Evolutionary conservation across 2,797 vertebrate genomes (phyloP).

Genomic region (Distichodus sexfasciatus): DNA sequence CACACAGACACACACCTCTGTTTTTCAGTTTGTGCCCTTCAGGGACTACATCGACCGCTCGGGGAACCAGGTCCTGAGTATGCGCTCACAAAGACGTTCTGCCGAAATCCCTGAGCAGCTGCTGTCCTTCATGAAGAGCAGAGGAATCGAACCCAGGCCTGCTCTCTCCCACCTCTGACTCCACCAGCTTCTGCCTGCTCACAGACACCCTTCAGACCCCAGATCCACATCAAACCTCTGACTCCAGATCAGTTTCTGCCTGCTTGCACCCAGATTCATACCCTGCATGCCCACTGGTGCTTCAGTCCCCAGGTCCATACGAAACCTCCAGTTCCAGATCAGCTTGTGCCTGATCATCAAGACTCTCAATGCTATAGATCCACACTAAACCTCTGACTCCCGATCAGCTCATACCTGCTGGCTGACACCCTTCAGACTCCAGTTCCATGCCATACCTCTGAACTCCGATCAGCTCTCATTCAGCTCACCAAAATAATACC

Average conservation of each 20-base stretch:
- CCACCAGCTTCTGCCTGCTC: constrained; percentile 49
- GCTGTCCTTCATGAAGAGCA: constrained; percentile 88
- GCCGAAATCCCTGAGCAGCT: constrained; percentile 90
- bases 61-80: constrained; percentile 95
- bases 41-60: constrained; percentile 94
- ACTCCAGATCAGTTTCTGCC: not conserved
- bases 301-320: no score
- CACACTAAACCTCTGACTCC: constrained; percentile 49
- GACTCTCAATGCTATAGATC: no score
- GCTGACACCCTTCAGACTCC: constrained; percentile 50
- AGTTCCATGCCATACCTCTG: not conserved
- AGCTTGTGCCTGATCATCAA: no score
- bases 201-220: constrained; percentile 50
- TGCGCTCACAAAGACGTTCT: constrained; percentile 92
- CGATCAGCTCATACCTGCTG: constrained; percentile 49
- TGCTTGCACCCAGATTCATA: no score
- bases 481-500: no score
- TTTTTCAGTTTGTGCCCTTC: constrained; percentile 90
- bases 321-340: not conserved
- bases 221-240: not conserved
- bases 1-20: no score
- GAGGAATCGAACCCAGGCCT: constrained; percentile 77
- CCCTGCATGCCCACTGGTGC: no score
- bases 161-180: constrained; percentile 53
- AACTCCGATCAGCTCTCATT: not conserved